phyloP scores from a whole-genome alignment of 2,797 vertebrate genomes.

The Xenopus petersii region DNA sequence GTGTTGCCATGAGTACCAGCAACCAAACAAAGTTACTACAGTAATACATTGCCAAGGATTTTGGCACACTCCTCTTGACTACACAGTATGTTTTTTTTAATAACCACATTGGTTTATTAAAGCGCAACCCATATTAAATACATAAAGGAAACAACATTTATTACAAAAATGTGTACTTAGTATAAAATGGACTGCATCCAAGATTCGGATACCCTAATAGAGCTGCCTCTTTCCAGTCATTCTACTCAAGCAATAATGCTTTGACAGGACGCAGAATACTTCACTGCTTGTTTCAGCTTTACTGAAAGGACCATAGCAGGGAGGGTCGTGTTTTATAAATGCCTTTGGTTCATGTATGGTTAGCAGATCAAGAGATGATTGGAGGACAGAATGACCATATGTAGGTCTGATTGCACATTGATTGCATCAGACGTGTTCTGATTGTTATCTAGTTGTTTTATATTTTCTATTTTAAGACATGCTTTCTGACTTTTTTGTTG shows the following conservation, averaged over 20 bases:
- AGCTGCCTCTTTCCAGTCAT: slow-evolving; percentile 4
- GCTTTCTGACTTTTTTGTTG: no score
- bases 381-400: no score
- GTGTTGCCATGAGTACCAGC: slow-evolving; percentile 67
- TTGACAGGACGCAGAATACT: slow-evolving; percentile 1
- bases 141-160: slow-evolving; percentile 59
- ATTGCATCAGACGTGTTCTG: no score
- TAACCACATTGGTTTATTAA: slow-evolving; percentile 49
- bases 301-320: no score
- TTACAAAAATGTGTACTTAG: slow-evolving; percentile 58
- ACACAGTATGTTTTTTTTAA: slow-evolving; percentile 53
- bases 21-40: slow-evolving; percentile 66
- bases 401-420: no score
- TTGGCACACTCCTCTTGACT: slow-evolving; percentile 61
- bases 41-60: slow-evolving; percentile 52
- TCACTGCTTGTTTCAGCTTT: no score
- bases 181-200: slow-evolving; percentile 24
- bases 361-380: no score
- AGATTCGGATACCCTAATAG: slow-evolving; percentile 7
- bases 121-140: slow-evolving; percentile 44
- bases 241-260: slow-evolving; percentile 1
- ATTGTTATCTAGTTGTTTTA: no score
- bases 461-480: no score
- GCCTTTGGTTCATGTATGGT: no score
- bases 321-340: no score